A percentile compares a stretch with the other conserved stretches of the same genome.
These are phyloP conservation scores for Pseudomyrmex gracilis DNA, from an alignment of 1,140 invertebrate species.

Conservation along the genomic window DNA sequence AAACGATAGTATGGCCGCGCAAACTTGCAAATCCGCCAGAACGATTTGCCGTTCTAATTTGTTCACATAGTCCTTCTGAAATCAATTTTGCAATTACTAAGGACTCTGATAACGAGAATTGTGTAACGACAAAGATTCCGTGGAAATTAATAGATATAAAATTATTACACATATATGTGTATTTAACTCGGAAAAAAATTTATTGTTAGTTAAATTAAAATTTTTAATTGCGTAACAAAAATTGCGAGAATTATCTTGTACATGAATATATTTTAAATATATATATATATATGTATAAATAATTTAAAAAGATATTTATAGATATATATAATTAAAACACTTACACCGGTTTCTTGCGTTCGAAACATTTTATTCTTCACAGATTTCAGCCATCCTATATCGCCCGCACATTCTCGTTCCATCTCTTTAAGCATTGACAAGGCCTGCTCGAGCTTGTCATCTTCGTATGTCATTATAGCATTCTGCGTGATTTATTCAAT, in stretches of 20 bases:
- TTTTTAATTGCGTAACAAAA: neutral
- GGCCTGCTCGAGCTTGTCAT: conserved; percentile 88
- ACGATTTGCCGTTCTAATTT: conserved; percentile 89
- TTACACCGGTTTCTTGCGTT: conserved; percentile 75
- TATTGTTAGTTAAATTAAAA: neutral
- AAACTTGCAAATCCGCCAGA: conserved; percentile 89
- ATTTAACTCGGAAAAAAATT: no score
- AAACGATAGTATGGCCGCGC: conserved; percentile 88
- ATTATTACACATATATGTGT: no score
- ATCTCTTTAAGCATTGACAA: conserved; percentile 87
- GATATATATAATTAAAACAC: conserved; percentile 51
- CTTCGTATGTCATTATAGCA: conserved; percentile 91
- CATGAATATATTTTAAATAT: neutral
- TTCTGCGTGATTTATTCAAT: conserved; percentile 85
- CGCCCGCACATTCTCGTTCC: conserved; percentile 87
- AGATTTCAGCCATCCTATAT: conserved; percentile 87
- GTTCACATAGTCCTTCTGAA: conserved; percentile 78
- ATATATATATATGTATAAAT: no score
- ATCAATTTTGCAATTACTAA: conserved; percentile 43
- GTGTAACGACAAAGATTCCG: neutral
- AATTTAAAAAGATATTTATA: neutral
- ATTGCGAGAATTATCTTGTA: neutral
- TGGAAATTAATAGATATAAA: neutral
- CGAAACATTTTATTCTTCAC: conserved; percentile 86
- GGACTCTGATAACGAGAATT: neutral